Evolutionary conservation across 2,888 invertebrate species (phyloP), one percentile per base, ranked within the genome.

Genomic region (Acholoe squamosa): DNA sequence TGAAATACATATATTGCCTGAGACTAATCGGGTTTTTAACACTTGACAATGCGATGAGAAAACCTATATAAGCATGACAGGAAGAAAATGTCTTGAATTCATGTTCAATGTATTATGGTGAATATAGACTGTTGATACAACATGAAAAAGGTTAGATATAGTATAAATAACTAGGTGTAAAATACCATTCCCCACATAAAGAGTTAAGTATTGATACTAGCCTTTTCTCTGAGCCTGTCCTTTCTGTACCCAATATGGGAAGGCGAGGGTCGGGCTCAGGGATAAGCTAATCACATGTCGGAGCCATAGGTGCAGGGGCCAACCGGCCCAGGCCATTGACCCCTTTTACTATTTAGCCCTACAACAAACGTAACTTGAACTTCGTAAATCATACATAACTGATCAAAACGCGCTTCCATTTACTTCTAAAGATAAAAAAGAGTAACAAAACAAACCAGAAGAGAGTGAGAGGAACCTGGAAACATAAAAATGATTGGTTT

Each of bases 371-470:
- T 28, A 28, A 71, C 71, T 71, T 71, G 71, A 71, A 71, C 7
- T 14, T 61, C 19, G 61, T 61, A 19, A 61, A 61, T n/a, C 61
- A 61, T n/a, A 71, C n/a, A 22, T 61, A 28, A 71, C 31, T 14
- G 71, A 71, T 28, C 71, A 28, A 25, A 71, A 25, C 5, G 71
- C 25, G 71, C 71, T 71, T 71, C 71, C 71, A 71, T n/a, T 71
- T 25, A 71, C 28, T 71, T 14, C 28, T 71, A 61, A 61, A 61
- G 10, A 43, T n/a, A n/a, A n/a, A n/a, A n/a, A n/a, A n/a, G n/a
- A 43, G 3, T 7, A 3, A 43, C 43, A 43, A 43, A 43, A 43
- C 43, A 43, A 43, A 43, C 43, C 43, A 43, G 10, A 43, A 43
- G 10, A 43, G 10, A n/a, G n/a, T n/a, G n/a, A n/a, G n/a, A n/a